These are phyloP conservation scores for Sthenelais limicola DNA, from an alignment of 2,888 invertebrate genomes.

Conservation along the genomic window DNA sequence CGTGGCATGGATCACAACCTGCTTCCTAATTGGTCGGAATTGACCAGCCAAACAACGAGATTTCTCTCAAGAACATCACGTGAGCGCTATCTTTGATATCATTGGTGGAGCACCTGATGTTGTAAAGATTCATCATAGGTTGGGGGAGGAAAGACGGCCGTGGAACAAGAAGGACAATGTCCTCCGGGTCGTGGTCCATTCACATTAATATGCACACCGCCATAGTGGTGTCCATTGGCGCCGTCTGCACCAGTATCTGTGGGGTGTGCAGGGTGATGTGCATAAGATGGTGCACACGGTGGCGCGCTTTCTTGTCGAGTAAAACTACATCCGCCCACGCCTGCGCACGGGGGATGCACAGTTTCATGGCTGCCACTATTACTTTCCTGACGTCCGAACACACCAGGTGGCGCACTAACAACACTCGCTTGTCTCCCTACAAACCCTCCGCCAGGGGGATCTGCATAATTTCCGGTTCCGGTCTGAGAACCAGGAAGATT, in stretches of 20 bases:
- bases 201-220: conserved; percentile 4
- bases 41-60: no score
- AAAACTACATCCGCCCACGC: conserved; percentile 6
- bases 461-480: neutral
- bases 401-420: conserved; percentile 17
- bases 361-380: neutral
- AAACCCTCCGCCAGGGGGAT: neutral
- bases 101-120: conserved; percentile 40
- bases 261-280: neutral
- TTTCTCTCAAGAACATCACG: no score
- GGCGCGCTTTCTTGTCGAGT: conserved; percentile 30
- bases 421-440: conserved; percentile 20
- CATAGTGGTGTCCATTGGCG: neutral
- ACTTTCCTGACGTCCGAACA: conserved; percentile 4
- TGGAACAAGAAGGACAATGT: conserved; percentile 31
- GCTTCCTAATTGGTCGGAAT: no score
- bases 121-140: conserved; percentile 39
- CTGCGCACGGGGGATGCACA: conserved; percentile 2
- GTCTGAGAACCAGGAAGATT: neutral
- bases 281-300: conserved; percentile 11
- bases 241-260: neutral
- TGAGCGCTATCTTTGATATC: neutral
- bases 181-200: conserved; percentile 5
- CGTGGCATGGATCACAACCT: no score
- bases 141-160: conserved; percentile 24